These are phyloP conservation scores for Phyllostomus hastatus DNA, from an alignment of 2,113 vertebrate genomes.

Conservation along the genomic window DNA sequence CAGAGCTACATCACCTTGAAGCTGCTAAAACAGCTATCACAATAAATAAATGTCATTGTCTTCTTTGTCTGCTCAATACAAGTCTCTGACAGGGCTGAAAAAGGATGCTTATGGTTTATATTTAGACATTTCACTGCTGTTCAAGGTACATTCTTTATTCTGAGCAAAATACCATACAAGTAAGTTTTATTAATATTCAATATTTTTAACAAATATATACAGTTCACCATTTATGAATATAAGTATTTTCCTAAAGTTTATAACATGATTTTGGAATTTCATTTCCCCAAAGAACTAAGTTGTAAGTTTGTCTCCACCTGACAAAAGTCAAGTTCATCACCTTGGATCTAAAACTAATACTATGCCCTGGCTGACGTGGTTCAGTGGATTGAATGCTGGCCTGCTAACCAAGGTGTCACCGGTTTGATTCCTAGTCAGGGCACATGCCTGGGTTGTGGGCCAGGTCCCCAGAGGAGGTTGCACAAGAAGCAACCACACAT, in stretches of 20 bases:
- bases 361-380: too few species aligned
- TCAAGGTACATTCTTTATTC: conserved; percentile 10
- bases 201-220: conserved; percentile 8
- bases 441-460: too few species aligned
- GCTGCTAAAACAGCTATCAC: conserved; percentile 1
- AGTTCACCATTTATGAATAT: not conserved
- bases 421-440: too few species aligned
- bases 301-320: not conserved
- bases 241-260: conserved; percentile 14
- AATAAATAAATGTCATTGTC: not conserved
- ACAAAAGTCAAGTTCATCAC: not conserved
- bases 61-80: not conserved
- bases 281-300: not conserved
- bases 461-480: too few species aligned
- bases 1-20: not conserved
- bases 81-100: not conserved
- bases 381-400: too few species aligned
- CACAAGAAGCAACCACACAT: too few species aligned
- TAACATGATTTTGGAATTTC: not conserved
- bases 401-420: too few species aligned
- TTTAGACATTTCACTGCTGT: not conserved
- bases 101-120: not conserved
- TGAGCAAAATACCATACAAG: conserved; percentile 1
- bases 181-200: not conserved
- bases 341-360: not conserved